Conservation (phyloP, 2,888 invertebrate genomes). For the Acanthococcus lagerstroemiae region DNA sequence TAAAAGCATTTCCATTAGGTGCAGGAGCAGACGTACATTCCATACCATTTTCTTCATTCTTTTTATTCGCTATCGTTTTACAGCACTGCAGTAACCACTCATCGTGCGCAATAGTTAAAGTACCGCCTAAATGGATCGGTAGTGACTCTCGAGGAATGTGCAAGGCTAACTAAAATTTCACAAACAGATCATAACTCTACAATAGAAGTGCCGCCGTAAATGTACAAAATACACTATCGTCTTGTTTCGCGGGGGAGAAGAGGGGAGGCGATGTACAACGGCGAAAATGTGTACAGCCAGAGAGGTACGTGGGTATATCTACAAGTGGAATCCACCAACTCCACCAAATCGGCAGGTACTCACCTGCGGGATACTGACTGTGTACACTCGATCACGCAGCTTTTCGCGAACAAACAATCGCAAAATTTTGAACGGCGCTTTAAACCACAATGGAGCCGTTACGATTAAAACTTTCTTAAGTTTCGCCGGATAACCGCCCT, state of each 20-base stretch:
- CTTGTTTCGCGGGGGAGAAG: too few relatives aligned
- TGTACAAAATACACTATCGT: background rate
- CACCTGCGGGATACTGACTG: constrained; percentile 77
- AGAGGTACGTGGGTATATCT: background rate
- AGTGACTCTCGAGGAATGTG: constrained; percentile 85
- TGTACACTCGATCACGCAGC: constrained; percentile 87
- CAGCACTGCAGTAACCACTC: constrained; percentile 71
- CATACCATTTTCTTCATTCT: constrained; percentile 31
- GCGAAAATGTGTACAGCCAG: background rate
- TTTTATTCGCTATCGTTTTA: constrained; percentile 74
- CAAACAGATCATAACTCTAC: background rate
- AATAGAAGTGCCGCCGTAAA: too few relatives aligned
- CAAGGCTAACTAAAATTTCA: constrained; percentile 49
- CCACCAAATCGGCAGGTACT: constrained; percentile 5
- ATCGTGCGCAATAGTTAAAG: constrained; percentile 72
- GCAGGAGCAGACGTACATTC: constrained; percentile 21
- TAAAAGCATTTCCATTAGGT: constrained; percentile 27
- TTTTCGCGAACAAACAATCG: constrained; percentile 92
- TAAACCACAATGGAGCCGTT: constrained; percentile 96
- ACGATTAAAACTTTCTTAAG: constrained; percentile 94
- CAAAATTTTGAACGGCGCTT: constrained; percentile 91
- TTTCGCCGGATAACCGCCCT: constrained; percentile 96
- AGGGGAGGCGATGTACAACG: background rate
- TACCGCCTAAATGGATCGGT: constrained; percentile 81
- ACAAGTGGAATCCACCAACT: background rate